These are phyloP conservation scores for Ceyx margarethae DNA, from an alignment of 2,113 vertebrate genomes.

Conservation along the genomic window DNA sequence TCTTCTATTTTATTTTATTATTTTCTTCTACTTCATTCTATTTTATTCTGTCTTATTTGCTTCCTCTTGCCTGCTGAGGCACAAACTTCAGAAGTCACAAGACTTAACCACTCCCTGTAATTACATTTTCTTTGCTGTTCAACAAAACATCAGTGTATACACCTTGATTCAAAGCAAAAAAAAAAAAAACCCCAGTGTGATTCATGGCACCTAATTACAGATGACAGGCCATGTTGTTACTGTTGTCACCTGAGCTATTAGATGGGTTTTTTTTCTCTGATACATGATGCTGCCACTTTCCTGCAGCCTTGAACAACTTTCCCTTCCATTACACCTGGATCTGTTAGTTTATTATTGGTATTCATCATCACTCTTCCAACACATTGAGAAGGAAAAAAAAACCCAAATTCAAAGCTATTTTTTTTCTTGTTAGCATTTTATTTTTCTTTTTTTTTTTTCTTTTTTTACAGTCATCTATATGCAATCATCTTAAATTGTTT, in stretches of 20 bases:
- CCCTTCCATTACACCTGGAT: not conserved
- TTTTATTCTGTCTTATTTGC: too few relatives aligned
- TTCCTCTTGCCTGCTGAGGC: not conserved
- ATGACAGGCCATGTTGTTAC: accelerated
- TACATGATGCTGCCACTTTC: not conserved
- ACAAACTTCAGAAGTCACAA: accelerated
- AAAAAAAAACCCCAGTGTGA: accelerated
- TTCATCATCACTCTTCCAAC: not conserved
- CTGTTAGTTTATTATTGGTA: not conserved
- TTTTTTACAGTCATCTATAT: not conserved
- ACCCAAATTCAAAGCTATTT: not conserved
- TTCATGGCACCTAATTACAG: not conserved
- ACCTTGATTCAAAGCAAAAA: not conserved
- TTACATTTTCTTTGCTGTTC: not conserved
- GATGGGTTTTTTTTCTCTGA: not conserved
- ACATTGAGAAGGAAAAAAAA: not conserved
- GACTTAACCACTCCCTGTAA: accelerated
- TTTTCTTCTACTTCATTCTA: too few relatives aligned
- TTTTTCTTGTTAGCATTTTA: not conserved
- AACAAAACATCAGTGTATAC: accelerated
- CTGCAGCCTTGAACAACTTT: not conserved
- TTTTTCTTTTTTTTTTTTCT: not conserved
- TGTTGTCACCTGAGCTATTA: not conserved
- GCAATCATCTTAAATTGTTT: not conserved
- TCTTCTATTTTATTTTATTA: too few relatives aligned